A percentile compares a stretch with the other conserved stretches of the same genome.
Conservation (phyloP, 2,797 vertebrate genomes). For the Acanthis flammea region DNA sequence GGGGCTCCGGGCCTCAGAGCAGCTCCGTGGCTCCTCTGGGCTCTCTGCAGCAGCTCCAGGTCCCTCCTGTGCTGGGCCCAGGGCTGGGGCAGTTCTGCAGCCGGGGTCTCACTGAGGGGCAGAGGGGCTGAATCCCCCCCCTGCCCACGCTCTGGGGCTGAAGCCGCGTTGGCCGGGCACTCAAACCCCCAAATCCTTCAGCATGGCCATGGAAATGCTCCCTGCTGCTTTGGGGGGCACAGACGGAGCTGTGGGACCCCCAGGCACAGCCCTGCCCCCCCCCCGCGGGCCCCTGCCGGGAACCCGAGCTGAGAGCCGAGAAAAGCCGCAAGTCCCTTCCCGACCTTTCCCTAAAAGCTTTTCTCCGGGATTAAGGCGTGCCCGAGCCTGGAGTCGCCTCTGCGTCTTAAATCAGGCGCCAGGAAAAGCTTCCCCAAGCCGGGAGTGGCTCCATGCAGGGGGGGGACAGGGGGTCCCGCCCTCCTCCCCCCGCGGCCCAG, state of each 20-base stretch:
- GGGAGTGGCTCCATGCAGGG: neutral
- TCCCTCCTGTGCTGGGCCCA: too few species aligned
- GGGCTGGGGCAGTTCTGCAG: neutral
- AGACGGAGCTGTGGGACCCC: accelerated
- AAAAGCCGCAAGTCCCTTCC: neutral
- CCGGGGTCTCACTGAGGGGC: neutral
- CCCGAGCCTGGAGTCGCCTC: neutral
- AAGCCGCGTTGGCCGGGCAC: accelerated
- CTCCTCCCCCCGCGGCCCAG: neutral
- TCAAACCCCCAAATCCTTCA: accelerated
- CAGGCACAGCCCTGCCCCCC: too few species aligned
- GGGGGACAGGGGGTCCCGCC: neutral
- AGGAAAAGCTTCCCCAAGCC: neutral
- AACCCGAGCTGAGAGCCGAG: accelerated
- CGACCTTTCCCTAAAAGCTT: neutral
- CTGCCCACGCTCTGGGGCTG: neutral
- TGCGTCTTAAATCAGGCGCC: neutral
- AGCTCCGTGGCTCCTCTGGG: neutral
- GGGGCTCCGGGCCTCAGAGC: neutral
- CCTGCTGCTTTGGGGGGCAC: neutral
- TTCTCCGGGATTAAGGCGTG: too few species aligned
- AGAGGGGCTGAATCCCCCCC: neutral
- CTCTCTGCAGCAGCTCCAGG: neutral
- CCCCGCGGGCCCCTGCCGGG: neutral
- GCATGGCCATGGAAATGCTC: neutral